phyloP scores from a whole-genome alignment of 2,888 invertebrate species.

The Steromphala cineraria region DNA sequence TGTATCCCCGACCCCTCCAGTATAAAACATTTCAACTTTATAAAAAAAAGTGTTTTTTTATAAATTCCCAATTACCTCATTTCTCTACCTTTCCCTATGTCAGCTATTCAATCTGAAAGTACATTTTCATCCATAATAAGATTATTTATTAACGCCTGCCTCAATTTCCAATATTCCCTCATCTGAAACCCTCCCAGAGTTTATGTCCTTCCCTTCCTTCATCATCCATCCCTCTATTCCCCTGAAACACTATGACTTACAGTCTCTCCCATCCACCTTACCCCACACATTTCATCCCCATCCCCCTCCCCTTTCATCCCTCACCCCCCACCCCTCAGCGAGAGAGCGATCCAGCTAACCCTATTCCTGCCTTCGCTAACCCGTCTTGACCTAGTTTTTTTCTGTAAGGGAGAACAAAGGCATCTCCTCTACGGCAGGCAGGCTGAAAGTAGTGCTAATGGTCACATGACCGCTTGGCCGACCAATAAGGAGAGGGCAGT shows the following conservation, averaged over 20 bases:
- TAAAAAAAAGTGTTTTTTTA: too few relatives aligned
- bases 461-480: not conserved
- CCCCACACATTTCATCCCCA: too few relatives aligned
- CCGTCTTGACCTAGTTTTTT: not conserved
- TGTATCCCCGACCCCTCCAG: not conserved
- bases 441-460: slow-evolving; percentile 1
- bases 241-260: not conserved
- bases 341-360: not conserved
- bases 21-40: too few relatives aligned
- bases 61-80: too few relatives aligned
- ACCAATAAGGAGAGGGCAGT: not conserved
- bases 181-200: not conserved
- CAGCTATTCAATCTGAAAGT: too few relatives aligned
- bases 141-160: too few relatives aligned
- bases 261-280: not conserved
- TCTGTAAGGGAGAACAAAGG: not conserved
- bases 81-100: too few relatives aligned
- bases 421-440: not conserved
- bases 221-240: too few relatives aligned
- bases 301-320: not conserved
- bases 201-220: too few relatives aligned
- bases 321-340: not conserved
- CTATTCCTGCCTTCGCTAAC: not conserved
- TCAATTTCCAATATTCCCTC: too few relatives aligned
- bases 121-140: too few relatives aligned